Evolutionary conservation across 2,113 vertebrate genomes (phyloP).

Genomic region (Plestiodon gilberti): DNA sequence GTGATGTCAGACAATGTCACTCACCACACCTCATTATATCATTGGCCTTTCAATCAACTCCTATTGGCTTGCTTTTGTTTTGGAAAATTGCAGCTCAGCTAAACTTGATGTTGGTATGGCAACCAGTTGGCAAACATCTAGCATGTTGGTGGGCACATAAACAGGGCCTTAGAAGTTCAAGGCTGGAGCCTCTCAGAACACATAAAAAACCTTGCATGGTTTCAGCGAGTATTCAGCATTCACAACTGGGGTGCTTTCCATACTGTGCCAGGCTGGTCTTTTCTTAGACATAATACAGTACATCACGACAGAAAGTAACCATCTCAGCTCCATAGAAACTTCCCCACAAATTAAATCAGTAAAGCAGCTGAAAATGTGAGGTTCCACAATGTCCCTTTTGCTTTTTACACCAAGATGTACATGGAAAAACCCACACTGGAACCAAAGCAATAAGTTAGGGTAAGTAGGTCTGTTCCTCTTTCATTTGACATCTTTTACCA

Average conservation of each 20-base stretch:
- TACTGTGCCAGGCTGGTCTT: no score
- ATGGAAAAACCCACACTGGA: background rate
- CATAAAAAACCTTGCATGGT: background rate
- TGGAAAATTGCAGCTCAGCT: background rate
- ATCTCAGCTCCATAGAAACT: background rate
- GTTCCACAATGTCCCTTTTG: background rate
- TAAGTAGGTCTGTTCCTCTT: background rate
- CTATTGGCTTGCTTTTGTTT: constrained; percentile 24
- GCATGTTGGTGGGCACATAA: background rate
- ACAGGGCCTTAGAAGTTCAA: background rate
- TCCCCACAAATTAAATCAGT: background rate
- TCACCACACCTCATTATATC: constrained; percentile 53
- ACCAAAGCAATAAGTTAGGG: background rate
- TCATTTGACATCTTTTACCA: background rate
- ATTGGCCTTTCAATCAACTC: background rate
- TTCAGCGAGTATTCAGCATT: background rate
- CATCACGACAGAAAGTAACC: background rate
- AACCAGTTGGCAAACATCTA: background rate
- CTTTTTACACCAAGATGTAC: background rate
- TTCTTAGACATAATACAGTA: background rate
- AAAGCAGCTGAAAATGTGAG: background rate
- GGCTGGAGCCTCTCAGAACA: background rate
- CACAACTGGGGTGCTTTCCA: background rate
- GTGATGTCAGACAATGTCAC: constrained; percentile 50
- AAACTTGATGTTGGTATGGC: background rate